phyloP scores from a whole-genome alignment of 2,888 invertebrate species.

The Ennomos quercinarius region DNA sequence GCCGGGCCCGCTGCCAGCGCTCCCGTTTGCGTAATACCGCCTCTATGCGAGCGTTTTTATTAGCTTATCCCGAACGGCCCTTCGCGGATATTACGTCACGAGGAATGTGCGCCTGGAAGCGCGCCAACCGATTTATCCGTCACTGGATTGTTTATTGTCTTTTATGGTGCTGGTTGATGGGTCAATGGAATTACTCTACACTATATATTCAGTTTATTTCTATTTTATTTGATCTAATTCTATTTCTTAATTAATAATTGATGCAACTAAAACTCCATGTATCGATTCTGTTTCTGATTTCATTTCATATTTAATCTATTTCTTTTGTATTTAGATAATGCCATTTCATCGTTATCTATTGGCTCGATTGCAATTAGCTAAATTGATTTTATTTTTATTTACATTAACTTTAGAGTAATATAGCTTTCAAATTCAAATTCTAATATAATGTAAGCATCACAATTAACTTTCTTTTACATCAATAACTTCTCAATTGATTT shows the following conservation, averaged over 20 bases:
- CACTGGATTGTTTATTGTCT: slow-evolving; percentile 80
- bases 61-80: slow-evolving; percentile 74
- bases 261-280: background rate
- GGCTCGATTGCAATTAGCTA: background rate
- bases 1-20: slow-evolving; percentile 80
- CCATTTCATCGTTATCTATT: background rate
- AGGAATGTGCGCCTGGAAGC: slow-evolving; percentile 74
- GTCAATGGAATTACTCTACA: slow-evolving; percentile 59
- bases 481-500: background rate
- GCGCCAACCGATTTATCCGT: slow-evolving; percentile 78
- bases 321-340: too few species aligned
- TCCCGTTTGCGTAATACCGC: slow-evolving; percentile 78
- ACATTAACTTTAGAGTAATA: slow-evolving; percentile 7
- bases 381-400: slow-evolving; percentile 10
- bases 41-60: slow-evolving; percentile 76
- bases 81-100: slow-evolving; percentile 83
- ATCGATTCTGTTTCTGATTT: slow-evolving; percentile 10
- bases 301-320: too few species aligned
- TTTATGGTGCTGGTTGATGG: slow-evolving; percentile 80
- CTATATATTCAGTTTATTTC: slow-evolving; percentile 40
- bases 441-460: slow-evolving; percentile 10
- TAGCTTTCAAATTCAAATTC: slow-evolving; percentile 6
- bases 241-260: slow-evolving; percentile 3
- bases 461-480: background rate
- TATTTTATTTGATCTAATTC: slow-evolving; percentile 4